phyloP scores from a whole-genome alignment of 1,140 invertebrate species.

The Mactra quadrangularis region DNA sequence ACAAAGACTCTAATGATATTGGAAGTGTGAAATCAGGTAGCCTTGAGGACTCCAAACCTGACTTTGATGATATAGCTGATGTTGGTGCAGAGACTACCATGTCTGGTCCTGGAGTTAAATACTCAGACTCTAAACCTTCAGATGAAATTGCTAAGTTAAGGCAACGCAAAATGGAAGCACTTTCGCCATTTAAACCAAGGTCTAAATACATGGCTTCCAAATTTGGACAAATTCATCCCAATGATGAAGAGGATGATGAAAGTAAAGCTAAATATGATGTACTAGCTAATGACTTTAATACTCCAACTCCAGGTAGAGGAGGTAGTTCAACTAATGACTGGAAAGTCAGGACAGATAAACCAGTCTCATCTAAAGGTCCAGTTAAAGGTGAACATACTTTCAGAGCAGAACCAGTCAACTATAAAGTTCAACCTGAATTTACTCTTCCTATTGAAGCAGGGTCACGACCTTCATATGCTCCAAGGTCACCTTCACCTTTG shows the following conservation, averaged over 20 bases:
- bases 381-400: constrained; percentile 49
- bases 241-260: constrained; percentile 1
- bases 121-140: constrained; percentile 7
- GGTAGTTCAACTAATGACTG: not conserved
- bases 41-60: constrained; percentile 37
- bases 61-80: not conserved
- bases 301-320: not conserved
- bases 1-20: constrained; percentile 21
- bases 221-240: not conserved
- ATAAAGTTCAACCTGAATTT: not conserved
- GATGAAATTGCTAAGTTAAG: constrained; percentile 24
- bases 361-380: constrained; percentile 22
- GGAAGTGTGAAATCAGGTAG: constrained; percentile 54
- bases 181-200: constrained; percentile 50
- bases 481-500: constrained; percentile 54
- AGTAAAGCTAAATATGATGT: not conserved
- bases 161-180: constrained; percentile 29
- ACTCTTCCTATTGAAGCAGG: constrained; percentile 1
- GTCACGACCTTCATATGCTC: constrained; percentile 8
- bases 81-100: not conserved
- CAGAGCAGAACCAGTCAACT: not conserved
- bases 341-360: constrained; percentile 15
- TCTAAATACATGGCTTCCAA: constrained; percentile 53
- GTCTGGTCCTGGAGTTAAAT: not conserved
- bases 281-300: constrained; percentile 37